Evolutionary conservation across 2,113 vertebrate genomes (phyloP).

Genomic region (Pelecanus crispus): DNA sequence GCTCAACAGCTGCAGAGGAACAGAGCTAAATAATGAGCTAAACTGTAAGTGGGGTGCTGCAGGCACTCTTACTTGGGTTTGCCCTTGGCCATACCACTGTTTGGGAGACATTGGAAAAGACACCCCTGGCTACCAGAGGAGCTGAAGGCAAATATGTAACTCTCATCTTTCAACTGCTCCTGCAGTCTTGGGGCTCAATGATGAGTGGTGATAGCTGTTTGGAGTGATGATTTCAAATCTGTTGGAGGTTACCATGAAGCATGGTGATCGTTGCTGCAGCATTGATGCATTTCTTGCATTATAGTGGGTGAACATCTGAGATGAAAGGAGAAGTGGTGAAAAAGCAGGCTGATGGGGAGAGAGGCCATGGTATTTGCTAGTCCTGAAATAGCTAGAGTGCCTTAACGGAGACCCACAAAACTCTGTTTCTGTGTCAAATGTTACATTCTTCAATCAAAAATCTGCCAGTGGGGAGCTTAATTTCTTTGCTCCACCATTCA

Average conservation of each 20-base stretch:
- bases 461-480: not conserved
- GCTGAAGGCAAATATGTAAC: not conserved
- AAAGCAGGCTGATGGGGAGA: not conserved
- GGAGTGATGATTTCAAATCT: not conserved
- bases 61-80: not conserved
- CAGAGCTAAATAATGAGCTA: not conserved
- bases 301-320: not conserved
- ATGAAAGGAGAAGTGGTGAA: not conserved
- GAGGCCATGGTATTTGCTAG: not conserved
- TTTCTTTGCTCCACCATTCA: not conserved
- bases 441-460: not conserved
- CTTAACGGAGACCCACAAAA: not conserved
- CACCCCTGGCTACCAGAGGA: not conserved
- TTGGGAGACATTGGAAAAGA: not conserved
- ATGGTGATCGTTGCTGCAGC: not conserved
- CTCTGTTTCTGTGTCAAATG: not conserved
- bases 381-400: not conserved
- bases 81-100: not conserved
- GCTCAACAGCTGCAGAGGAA: not conserved
- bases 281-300: not conserved
- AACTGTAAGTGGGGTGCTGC: not conserved
- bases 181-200: not conserved
- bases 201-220: not conserved
- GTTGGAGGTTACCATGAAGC: not conserved
- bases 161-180: not conserved